A percentile compares a stretch with the other conserved stretches of the same genome.
Conservation (phyloP, 1,140 invertebrate genomes). For the Onthophagus taurus region DNA sequence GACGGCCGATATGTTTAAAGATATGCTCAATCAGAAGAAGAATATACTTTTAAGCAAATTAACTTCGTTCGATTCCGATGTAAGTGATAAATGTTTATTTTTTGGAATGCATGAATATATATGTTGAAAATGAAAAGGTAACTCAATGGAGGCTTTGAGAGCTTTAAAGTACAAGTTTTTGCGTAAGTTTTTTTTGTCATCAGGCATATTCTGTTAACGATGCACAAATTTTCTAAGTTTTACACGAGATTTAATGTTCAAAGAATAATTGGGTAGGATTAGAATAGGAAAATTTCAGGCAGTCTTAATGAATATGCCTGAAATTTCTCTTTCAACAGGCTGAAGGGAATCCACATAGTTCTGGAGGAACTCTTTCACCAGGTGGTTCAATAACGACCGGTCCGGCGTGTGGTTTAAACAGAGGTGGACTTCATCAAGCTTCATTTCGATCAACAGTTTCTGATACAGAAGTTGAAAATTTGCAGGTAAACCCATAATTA, state of each 20-base stretch:
- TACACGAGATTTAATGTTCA: too few species aligned
- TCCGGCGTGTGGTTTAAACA: conserved; percentile 50
- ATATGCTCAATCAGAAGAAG: conserved; percentile 79
- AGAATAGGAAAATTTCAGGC: too few species aligned
- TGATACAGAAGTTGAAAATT: conserved; percentile 84
- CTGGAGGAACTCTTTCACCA: conserved; percentile 44
- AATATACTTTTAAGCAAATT: conserved; percentile 77
- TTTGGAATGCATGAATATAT: neutral
- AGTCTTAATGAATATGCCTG: conserved; percentile 24
- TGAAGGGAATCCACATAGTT: conserved; percentile 53
- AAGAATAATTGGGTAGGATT: too few species aligned
- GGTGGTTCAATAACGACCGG: conserved; percentile 75
- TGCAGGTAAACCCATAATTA: conserved; percentile 70
- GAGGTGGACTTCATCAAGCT: conserved; percentile 45
- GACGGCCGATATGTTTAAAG: conserved; percentile 76
- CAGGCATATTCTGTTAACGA: conserved; percentile 25
- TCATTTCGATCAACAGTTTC: conserved; percentile 83
- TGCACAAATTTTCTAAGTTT: too few species aligned
- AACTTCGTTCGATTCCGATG: conserved; percentile 82
- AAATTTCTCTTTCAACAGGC: conserved; percentile 30
- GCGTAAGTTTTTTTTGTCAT: conserved; percentile 1
- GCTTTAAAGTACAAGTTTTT: neutral
- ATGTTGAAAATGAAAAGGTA: too few species aligned
- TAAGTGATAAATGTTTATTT: conserved; percentile 44
- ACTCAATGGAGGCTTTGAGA: too few species aligned